Percentiles rank a stretch among this genome's conserved stretches.
phyloP scores from a whole-genome alignment of 2,797 vertebrate genomes.

The Phrynocephalus guinanensis region DNA sequence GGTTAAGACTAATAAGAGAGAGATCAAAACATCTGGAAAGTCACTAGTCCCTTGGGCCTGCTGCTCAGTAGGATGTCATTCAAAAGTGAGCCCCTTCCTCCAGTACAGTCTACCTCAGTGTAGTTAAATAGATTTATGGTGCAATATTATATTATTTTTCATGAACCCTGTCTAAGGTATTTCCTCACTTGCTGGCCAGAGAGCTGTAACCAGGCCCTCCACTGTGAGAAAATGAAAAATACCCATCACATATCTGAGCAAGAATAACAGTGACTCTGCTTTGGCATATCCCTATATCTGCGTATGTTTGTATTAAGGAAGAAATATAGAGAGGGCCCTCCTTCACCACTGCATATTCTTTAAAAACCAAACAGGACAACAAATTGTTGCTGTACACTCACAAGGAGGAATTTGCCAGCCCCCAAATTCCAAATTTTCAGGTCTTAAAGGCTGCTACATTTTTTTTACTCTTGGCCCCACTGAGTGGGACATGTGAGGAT shows the following conservation, averaged over 20 bases:
- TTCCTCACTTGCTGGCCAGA: background rate
- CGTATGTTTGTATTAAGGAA: background rate
- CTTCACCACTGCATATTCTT: background rate
- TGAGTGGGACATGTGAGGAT: background rate
- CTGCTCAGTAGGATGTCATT: background rate
- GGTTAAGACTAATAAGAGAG: background rate
- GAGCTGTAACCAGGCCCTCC: background rate
- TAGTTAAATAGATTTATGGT: too few relatives aligned
- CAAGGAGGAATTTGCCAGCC: background rate
- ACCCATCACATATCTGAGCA: background rate
- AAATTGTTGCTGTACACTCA: background rate
- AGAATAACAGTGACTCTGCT: background rate
- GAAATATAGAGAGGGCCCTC: background rate
- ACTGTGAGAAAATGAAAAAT: background rate
- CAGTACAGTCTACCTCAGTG: background rate
- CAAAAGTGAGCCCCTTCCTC: background rate
- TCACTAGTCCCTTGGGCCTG: background rate
- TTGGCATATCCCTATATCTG: background rate
- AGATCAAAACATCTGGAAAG: too few relatives aligned
- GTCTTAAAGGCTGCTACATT: too few relatives aligned
- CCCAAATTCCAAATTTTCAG: too few relatives aligned
- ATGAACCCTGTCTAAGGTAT: background rate
- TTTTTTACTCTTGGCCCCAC: background rate
- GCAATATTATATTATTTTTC: background rate
- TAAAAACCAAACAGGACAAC: background rate